phyloP scores from a whole-genome alignment of 1,140 invertebrate species.

The Aphis craccivora region DNA sequence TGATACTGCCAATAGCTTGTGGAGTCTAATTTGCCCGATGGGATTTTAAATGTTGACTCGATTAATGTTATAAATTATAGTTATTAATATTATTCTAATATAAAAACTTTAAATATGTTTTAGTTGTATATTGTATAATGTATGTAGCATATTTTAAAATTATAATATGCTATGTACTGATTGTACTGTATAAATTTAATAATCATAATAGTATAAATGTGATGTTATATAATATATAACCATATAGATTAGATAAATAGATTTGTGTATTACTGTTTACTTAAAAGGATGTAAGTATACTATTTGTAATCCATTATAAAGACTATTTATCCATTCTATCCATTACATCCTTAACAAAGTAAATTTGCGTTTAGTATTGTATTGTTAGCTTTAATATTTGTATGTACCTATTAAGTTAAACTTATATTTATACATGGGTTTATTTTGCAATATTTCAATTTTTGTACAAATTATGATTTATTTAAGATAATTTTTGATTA shows the following conservation, averaged over 20 bases:
- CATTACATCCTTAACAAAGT: background rate
- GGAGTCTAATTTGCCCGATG: constrained; percentile 52
- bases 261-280: background rate
- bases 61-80: constrained; percentile 33
- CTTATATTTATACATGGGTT: background rate
- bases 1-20: constrained; percentile 57
- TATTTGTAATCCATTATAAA: background rate
- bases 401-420: background rate
- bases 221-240: background rate
- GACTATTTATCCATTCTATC: background rate
- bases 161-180: background rate
- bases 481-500: background rate
- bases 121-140: background rate
- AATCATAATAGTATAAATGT: background rate
- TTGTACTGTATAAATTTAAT: background rate
- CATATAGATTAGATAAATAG: background rate
- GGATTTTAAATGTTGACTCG: constrained; percentile 56
- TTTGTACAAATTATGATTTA: background rate
- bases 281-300: background rate
- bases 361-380: background rate
- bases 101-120: background rate
- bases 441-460: background rate
- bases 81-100: constrained; percentile 37
- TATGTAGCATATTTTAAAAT: background rate
- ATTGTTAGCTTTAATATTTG: background rate